Conservation (phyloP, 92 coral and sea anemone genomes). For the Porites evermanni region DNA sequence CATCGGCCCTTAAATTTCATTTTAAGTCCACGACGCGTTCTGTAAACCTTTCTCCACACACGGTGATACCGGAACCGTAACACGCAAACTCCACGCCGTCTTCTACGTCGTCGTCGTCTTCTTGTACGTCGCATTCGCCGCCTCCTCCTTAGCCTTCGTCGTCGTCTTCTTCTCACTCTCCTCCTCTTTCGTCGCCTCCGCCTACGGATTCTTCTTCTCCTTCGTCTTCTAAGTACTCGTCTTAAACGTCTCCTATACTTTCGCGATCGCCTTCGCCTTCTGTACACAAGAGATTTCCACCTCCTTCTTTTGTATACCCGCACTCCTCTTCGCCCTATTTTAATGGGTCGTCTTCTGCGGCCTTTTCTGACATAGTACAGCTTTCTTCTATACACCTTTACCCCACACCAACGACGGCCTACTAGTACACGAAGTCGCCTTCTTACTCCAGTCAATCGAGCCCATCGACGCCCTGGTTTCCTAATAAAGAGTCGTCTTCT, state of each 20-base stretch:
- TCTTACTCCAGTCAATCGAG: neutral
- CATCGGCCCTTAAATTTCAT: neutral
- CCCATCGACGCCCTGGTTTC: neutral
- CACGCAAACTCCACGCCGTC: constrained; percentile 36
- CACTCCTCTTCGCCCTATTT: neutral
- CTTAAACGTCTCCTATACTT: neutral
- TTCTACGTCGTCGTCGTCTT: constrained; percentile 30
- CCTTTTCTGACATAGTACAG: constrained; percentile 10
- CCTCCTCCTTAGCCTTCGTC: constrained; percentile 11
- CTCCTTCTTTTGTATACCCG: neutral
- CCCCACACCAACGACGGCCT: neutral
- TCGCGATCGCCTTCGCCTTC: constrained; percentile 5
- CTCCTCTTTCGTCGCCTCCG: constrained; percentile 33
- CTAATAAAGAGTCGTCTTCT: neutral
- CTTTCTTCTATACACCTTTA: neutral
- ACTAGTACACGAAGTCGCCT: neutral
- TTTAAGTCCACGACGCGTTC: neutral
- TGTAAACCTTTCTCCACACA: constrained; percentile 21
- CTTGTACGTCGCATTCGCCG: constrained; percentile 18
- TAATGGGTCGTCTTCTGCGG: constrained; percentile 5
- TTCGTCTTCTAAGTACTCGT: neutral
- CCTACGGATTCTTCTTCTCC: neutral
- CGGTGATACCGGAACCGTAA: constrained; percentile 26
- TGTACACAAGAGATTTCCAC: constrained; percentile 10
- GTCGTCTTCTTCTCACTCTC: constrained; percentile 2